Evolutionary conservation across 2,113 vertebrate genomes (phyloP).

Genomic region (Calyptomena viridis): DNA sequence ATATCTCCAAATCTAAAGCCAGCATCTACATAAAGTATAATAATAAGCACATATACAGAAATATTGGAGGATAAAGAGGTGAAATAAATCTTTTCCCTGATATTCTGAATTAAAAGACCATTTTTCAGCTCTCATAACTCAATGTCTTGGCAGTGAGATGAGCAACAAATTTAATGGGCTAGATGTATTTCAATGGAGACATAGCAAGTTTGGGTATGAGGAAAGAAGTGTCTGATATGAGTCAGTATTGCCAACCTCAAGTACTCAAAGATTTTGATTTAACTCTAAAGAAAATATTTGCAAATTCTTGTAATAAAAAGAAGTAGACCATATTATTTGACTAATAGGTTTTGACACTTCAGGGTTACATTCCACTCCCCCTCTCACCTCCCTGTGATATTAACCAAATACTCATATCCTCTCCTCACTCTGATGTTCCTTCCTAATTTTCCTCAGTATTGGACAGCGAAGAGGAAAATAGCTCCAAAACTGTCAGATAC

Average conservation of each 20-base stretch:
- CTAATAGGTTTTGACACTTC: background rate
- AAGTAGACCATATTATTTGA: background rate
- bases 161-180: background rate
- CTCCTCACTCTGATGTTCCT: background rate
- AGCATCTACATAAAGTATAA: slow-evolving; percentile 12
- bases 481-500: background rate
- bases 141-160: background rate
- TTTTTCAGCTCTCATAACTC: background rate
- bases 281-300: background rate
- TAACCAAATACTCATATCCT: background rate
- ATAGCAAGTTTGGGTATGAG: background rate
- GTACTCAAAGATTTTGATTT: background rate
- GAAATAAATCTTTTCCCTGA: slow-evolving; percentile 2
- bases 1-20: slow-evolving; percentile 32
- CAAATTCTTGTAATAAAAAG: background rate
- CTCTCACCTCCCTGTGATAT: background rate
- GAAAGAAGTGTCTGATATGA: background rate
- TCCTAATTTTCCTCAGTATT: background rate
- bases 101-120: background rate
- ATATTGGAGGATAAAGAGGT: slow-evolving; percentile 13
- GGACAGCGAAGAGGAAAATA: background rate
- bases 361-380: background rate
- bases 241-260: background rate
- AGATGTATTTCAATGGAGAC: background rate
- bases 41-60: slow-evolving; percentile 8